Evolutionary conservation across 2,888 invertebrate genomes (phyloP).

Genomic region (Cataglyphis albicans): DNA sequence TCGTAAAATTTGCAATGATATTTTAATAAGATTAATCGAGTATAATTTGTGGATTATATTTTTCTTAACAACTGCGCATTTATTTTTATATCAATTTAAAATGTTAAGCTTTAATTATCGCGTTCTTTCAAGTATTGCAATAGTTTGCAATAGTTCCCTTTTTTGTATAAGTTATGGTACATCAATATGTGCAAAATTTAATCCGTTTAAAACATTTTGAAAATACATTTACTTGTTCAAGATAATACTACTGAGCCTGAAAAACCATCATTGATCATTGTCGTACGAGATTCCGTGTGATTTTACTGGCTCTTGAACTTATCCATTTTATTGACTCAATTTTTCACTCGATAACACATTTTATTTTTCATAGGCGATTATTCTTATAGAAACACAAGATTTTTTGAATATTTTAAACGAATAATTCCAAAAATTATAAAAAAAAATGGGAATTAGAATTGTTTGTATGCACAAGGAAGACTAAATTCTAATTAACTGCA

Average conservation of each 20-base stretch:
- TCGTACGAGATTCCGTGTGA: slow-evolving; percentile 12
- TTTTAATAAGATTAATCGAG: background rate
- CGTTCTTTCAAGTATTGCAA: background rate
- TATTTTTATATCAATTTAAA: slow-evolving; percentile 1
- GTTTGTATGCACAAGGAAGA: slow-evolving; percentile 28
- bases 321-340: background rate
- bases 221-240: slow-evolving; percentile 1
- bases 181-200: background rate
- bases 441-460: background rate
- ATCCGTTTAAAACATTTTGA: background rate
- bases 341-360: background rate
- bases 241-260: background rate
- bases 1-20: slow-evolving; percentile 2
- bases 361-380: background rate
- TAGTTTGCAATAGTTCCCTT: background rate
- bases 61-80: slow-evolving; percentile 29
- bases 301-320: background rate
- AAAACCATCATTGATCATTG: slow-evolving; percentile 10
- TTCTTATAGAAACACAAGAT: background rate
- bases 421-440: slow-evolving; percentile 8
- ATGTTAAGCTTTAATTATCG: slow-evolving; percentile 5
- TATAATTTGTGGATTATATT: slow-evolving; percentile 11
- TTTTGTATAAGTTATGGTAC: background rate
- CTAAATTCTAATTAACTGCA: slow-evolving; percentile 15
- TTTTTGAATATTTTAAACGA: background rate